Base-by-base conservation (phyloP, 1,140 invertebrate species). In the Cephus cinctus region DNA sequence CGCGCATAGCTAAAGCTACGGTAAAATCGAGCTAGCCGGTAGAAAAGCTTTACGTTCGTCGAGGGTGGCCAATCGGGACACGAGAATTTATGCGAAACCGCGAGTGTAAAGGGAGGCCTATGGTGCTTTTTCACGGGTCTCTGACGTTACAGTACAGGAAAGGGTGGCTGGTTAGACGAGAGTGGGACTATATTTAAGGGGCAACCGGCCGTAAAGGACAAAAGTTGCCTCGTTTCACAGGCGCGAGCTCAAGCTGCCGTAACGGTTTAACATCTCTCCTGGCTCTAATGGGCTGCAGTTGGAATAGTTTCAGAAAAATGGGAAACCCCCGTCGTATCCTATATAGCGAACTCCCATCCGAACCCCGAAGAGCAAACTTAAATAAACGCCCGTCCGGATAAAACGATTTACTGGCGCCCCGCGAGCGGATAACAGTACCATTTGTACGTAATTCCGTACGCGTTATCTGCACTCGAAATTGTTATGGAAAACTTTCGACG, bases 241-340 rank as follows among this genome's bases (percentile, higher is more conserved):
- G 41, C 36, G 35, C n/a, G n/a, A n/a, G 40, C 43, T 47, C 39
- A 34, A 34, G 30, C 53, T 45, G 47, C 51, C 55, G 51, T 52
- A 59, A 67, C 52, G 55, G 54, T 59, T 63, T 64, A 69, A 65
- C 56, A 52, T 60, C 54, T 57, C 55, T 57, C 50, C 43, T 52
- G 50, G 57, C 49, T 50, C 52, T 67, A 69, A 69, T 69, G 67
- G 65, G 48, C 50, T 46, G 54, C 56, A 53, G 57, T 61, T 57
- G 65, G 57, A 66, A 69, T 64, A 66, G 66, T 65, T 67, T 63
- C 36, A 67, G 63, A 67, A 67, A 69, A 67, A 67, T 69, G 63
- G 58, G n/a, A n/a, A n/a, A n/a, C n/a, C 52, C 50, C 50, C 43
- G 46, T 41, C 48, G 27, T 43, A 52, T 30, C 27, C 14, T 12